A percentile compares a stretch with the other conserved stretches of the same genome.
These are phyloP conservation scores for Penaeus monodon DNA, from an alignment of 2,888 invertebrate species.

Conservation along the genomic window DNA sequence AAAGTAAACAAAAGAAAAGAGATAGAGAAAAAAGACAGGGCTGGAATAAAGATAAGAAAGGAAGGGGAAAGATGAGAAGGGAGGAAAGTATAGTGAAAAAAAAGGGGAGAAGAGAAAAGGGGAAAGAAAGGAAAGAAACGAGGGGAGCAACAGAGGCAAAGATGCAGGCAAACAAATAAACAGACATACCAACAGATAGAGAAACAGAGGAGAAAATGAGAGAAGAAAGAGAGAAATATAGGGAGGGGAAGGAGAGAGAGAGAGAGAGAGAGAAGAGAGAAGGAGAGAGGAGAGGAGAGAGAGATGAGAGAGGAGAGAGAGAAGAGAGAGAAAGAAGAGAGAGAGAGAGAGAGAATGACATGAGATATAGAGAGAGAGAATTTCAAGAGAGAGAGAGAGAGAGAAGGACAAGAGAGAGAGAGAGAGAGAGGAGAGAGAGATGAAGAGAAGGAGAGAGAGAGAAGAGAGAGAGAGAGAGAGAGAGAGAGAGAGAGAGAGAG, in stretches of 20 bases:
- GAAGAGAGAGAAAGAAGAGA: background rate
- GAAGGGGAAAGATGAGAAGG: no score
- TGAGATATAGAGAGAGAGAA: background rate
- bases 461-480: constrained; percentile 2
- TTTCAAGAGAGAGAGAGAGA: background rate
- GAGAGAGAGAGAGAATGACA: background rate
- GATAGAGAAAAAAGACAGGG: background rate
- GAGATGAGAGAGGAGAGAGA: background rate
- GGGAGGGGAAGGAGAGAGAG: no score
- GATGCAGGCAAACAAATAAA: no score
- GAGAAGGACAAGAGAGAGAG: background rate
- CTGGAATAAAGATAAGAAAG: no score
- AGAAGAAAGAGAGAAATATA: no score
- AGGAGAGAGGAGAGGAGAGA: no score
- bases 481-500: background rate
- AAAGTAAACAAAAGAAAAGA: background rate
- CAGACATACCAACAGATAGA: no score
- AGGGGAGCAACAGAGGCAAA: no score
- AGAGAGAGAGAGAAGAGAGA: background rate
- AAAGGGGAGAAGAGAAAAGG: no score
- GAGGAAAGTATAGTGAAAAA: no score
- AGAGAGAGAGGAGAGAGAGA: background rate
- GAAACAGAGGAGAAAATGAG: no score
- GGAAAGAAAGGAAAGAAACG: no score
- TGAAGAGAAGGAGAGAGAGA: background rate